Evolutionary conservation across 2,888 invertebrate genomes (phyloP), one percentile per base, ranked within the genome.

Genomic region (Perizoma flavofasciatum): DNA sequence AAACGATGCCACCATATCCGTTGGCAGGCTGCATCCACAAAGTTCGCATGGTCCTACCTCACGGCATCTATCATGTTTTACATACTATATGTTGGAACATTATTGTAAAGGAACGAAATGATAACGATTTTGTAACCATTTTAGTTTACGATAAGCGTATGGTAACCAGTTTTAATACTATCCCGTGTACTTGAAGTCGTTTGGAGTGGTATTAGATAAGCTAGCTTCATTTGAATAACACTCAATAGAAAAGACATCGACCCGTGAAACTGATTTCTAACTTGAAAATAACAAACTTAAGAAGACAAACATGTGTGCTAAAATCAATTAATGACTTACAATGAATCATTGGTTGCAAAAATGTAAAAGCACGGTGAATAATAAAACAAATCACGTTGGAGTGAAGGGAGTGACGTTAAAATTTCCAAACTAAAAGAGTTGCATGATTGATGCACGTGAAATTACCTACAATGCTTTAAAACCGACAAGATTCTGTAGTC

Each of bases 1-100:
- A 87, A 89, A 86, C 85, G 86, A 86, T 85, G 87, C 86, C 85
- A 87, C 89, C 88, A 89, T 89, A 89, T 88, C 86, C 86, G 86
- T 82, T 82, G 79, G 80, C 79, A 77, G 75, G 73, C 81, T 77
- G 75, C 77, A 79, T 78, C 78, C 77, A 79, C 81, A 80, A 81
- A 78, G 76, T 79, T 78, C 74, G 75, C 79, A 81, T 79, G 48
- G 57, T 43, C 51, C 50, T 57, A 40, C 57, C 61, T 57, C 57
- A 51, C 61, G 46, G 57, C 52, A 50, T 54, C 48, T 47, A 43
- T 54, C 57, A 48, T 54, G 50, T 54, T 48, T 39, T 46, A 55
- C 45, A 52, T 33, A 52, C 6, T 22, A 32, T 4, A n/a, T 33
- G 9, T 9, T 48, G 34, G 5, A 32, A 54, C 45, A 34, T 49